Conservation (phyloP, 1,140 invertebrate genomes). For the Drosophila persimilis region DNA sequence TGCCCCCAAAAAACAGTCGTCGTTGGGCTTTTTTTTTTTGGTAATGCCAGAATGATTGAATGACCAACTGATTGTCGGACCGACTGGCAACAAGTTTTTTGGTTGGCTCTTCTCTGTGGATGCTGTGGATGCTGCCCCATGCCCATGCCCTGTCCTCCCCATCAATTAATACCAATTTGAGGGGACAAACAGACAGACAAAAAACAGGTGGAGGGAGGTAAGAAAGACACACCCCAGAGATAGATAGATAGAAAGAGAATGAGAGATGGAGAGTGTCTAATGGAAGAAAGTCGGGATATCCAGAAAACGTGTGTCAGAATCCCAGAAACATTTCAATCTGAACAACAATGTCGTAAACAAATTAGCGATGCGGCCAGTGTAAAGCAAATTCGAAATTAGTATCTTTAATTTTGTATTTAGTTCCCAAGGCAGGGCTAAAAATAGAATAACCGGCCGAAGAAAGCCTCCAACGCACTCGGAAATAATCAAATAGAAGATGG, state of each 20-base stretch:
- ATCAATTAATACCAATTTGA: conserved; percentile 68
- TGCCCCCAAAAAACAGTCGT: conserved; percentile 25
- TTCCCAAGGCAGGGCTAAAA: not conserved
- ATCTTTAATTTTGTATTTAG: not conserved
- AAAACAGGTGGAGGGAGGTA: conserved; percentile 19
- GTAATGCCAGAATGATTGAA: conserved; percentile 43
- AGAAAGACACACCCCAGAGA: not conserved
- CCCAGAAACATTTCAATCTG: conserved; percentile 2
- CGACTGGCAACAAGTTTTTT: conserved; percentile 65
- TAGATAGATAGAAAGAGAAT: conserved; percentile 5
- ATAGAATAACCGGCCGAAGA: conserved; percentile 10
- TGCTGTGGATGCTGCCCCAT: conserved; percentile 19
- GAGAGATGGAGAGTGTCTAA: not conserved
- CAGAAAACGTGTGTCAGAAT: not conserved
- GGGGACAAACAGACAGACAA: conserved; percentile 5
- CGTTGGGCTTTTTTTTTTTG: conserved; percentile 23
- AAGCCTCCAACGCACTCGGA: no score
- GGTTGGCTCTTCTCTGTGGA: not conserved
- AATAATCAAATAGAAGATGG: no score
- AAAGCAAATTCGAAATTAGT: conserved; percentile 32
- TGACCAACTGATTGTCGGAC: conserved; percentile 50
- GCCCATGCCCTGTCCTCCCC: conserved; percentile 50
- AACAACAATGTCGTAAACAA: conserved; percentile 48
- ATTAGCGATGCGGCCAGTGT: conserved; percentile 38
- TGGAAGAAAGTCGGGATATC: not conserved